Evolutionary conservation across 2,797 vertebrate genomes (phyloP), one percentile per base, ranked within the genome.

Genomic region (Chrosomus eos): DNA sequence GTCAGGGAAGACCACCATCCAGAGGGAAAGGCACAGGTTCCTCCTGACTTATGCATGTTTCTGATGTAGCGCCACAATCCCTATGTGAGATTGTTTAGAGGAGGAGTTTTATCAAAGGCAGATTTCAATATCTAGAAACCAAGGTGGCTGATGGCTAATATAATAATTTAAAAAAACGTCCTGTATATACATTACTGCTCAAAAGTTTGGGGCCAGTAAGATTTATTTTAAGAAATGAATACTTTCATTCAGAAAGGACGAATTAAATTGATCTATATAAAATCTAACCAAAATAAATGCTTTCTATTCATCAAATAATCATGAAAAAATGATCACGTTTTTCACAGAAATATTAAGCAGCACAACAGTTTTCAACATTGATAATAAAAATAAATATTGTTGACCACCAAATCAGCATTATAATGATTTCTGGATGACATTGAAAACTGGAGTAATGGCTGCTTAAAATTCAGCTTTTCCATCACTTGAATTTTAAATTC

Each of bases 1-100:
- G 93, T 94, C 94, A 94, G 88, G 85, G 84, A 86, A 87, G 83
- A 88, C 89, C 92, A 90, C 78, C 60, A 88, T 86, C 71, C 91
- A 85, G 92, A 90, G 86, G 92, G 92, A 87, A 79, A 91, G 85
- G 91, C 89, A 58, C 71, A 87, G 90, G 88, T 87, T 89, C 73
- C 14, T 51, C 84, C 66, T 88, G 90, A 91, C 89, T 89, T 78
- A 13, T 21, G 31, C 83, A 51, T 89, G 90, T 91, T 48, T 21
- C 28, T 18, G 89, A 83, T 78, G 19, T 90, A 90, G 84, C 7
- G 64, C 86, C 68, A 84, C 81, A 66, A 71, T 87, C 31, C 81
- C 74, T 80, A 89, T 81, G 86, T 88, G 83, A 89, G 85, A 74
- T 16, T 78, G 58, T 38, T 55, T n/a, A 36, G 3, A 36, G 21